phyloP scores from a whole-genome alignment of 2,113 vertebrate genomes.

The Syngnathus typhle region DNA sequence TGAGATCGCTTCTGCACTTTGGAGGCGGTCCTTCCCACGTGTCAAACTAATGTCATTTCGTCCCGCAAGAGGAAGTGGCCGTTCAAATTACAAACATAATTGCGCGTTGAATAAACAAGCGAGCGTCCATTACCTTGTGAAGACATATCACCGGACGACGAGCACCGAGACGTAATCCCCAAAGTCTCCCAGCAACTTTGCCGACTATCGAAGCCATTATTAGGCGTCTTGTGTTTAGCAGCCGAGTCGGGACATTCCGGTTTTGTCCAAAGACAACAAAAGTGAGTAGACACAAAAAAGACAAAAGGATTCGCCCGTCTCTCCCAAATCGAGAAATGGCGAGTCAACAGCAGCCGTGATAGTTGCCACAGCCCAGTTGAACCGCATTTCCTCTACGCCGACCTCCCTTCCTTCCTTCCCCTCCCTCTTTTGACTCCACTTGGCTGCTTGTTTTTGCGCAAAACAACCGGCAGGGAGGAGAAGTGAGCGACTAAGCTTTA shows the following conservation, averaged over 20 bases:
- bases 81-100: not conserved
- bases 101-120: too few species aligned
- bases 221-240: not conserved
- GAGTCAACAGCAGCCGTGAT: constrained; percentile 12
- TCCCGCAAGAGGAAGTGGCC: too few species aligned
- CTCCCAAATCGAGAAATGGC: not conserved
- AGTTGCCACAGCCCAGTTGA: constrained; percentile 19
- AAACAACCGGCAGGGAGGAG: constrained; percentile 9
- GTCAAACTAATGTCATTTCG: not conserved
- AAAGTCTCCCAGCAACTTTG: constrained; percentile 62
- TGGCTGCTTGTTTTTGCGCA: not conserved
- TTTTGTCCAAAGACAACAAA: not conserved
- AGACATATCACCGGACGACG: constrained; percentile 28
- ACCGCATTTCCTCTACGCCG: constrained; percentile 32
- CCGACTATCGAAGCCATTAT: constrained; percentile 55
- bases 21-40: not conserved
- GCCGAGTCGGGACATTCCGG: constrained; percentile 27
- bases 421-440: constrained; percentile 8
- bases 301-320: not conserved
- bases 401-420: not conserved
- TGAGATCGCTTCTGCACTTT: not conserved
- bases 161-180: constrained; percentile 37
- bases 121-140: constrained; percentile 42
- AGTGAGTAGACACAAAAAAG: not conserved
- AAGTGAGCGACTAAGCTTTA: not conserved